Percentiles rank a stretch among this genome's conserved stretches.
Evolutionary conservation across 2,113 vertebrate species (phyloP).

Genomic region (Malurus alboscapulatus): DNA sequence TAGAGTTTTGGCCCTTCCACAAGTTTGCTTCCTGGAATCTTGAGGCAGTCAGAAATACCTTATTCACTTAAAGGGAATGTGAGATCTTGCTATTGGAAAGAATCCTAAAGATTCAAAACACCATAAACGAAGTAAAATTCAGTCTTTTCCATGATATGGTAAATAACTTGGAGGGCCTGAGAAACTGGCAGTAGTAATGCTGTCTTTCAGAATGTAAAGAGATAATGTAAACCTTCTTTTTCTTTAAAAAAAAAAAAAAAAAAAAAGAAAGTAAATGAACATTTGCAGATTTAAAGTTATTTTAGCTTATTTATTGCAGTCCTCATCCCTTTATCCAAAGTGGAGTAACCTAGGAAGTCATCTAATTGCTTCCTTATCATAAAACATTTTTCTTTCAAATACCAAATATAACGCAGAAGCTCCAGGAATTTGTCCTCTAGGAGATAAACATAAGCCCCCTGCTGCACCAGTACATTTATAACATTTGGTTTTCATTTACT

Average conservation of each 20-base stretch:
- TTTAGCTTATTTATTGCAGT: neutral
- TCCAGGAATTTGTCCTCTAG: neutral
- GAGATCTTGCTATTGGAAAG: neutral
- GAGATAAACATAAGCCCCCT: neutral
- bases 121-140: neutral
- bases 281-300: neutral
- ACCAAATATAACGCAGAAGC: neutral
- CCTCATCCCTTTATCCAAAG: neutral
- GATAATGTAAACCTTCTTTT: neutral
- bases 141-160: neutral
- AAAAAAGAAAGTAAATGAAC: neutral
- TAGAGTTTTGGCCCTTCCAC: neutral
- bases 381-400: neutral
- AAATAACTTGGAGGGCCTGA: neutral
- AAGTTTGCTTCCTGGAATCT: neutral
- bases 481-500: neutral
- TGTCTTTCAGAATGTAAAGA: neutral
- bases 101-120: neutral
- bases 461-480: neutral
- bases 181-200: neutral
- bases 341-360: neutral
- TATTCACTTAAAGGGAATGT: neutral
- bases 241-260: fast-evolving
- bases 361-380: neutral
- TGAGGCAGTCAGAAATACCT: neutral